A percentile compares a stretch with the other conserved stretches of the same genome.
phyloP scores from a whole-genome alignment of 2,113 vertebrate species.

The Pygoscelis adeliae region DNA sequence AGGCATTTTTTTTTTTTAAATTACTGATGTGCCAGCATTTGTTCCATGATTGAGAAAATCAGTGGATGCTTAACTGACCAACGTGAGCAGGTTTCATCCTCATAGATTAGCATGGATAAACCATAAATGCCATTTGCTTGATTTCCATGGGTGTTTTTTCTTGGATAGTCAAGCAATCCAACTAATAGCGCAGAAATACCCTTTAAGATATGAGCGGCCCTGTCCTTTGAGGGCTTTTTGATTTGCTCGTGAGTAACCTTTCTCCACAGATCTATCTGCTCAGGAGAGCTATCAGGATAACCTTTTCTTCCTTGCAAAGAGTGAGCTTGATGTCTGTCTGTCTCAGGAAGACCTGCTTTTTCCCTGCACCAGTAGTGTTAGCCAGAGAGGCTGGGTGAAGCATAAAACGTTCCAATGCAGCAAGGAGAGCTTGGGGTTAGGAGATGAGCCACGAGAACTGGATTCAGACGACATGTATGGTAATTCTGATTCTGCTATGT shows the following conservation, averaged over 20 bases:
- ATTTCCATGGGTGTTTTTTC: background rate
- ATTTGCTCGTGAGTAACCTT: background rate
- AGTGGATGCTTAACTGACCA: background rate
- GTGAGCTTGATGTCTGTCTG: background rate
- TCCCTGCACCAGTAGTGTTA: background rate
- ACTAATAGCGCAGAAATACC: background rate
- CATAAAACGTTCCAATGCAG: background rate
- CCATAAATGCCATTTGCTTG: background rate
- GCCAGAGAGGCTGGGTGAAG: background rate
- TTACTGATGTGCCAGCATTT: background rate
- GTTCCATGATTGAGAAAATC: background rate
- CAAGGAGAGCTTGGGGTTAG: background rate
- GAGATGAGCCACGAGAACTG: background rate
- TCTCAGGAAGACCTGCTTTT: background rate
- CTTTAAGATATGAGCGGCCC: accelerated
- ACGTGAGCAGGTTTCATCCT: background rate
- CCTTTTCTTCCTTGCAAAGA: background rate
- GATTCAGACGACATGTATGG: background rate
- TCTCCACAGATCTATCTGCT: background rate
- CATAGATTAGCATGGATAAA: background rate
- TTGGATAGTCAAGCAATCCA: background rate
- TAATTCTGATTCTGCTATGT: background rate
- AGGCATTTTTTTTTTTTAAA: background rate
- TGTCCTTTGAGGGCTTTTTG: background rate
- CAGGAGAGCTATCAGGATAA: background rate